These are phyloP conservation scores for Omphaloscelis lunosa DNA, from an alignment of 2,888 invertebrate species.

Conservation along the genomic window DNA sequence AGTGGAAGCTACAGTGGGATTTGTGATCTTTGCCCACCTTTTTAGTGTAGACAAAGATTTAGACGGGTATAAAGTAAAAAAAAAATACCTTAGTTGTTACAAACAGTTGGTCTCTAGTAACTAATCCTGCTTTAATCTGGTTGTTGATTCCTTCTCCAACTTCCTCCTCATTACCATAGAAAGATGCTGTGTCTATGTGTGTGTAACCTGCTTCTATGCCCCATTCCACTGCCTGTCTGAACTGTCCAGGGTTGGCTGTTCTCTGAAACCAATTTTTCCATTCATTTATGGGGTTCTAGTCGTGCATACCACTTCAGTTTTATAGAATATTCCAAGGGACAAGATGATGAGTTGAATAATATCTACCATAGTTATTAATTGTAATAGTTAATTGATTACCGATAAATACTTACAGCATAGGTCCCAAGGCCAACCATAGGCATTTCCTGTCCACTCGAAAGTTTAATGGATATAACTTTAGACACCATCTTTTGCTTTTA, in stretches of 20 bases:
- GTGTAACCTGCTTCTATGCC: slow-evolving; percentile 89
- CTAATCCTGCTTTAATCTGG: slow-evolving; percentile 86
- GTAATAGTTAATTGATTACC: background rate
- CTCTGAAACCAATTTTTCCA: slow-evolving; percentile 73
- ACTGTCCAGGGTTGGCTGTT: slow-evolving; percentile 79
- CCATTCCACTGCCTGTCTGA: slow-evolving; percentile 85
- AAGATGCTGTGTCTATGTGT: slow-evolving; percentile 89
- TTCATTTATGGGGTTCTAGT: background rate
- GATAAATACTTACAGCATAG: slow-evolving; percentile 83
- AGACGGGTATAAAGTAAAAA: background rate
- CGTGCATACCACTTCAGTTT: background rate
- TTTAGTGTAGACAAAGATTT: background rate
- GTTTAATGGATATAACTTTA: slow-evolving; percentile 82
- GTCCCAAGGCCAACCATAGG: slow-evolving; percentile 93
- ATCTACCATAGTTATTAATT: background rate
- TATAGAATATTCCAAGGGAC: background rate
- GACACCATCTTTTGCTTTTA: slow-evolving; percentile 70
- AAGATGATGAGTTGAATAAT: background rate
- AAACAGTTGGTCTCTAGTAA: slow-evolving; percentile 88
- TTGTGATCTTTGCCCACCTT: background rate
- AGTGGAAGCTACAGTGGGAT: background rate
- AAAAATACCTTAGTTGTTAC: slow-evolving; percentile 89
- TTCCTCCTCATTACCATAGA: slow-evolving; percentile 88
- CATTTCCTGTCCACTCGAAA: slow-evolving; percentile 90
- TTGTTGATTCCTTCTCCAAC: slow-evolving; percentile 87